Conservation (phyloP, 1,140 invertebrate species). For the Meloidogyne hapla region DNA sequence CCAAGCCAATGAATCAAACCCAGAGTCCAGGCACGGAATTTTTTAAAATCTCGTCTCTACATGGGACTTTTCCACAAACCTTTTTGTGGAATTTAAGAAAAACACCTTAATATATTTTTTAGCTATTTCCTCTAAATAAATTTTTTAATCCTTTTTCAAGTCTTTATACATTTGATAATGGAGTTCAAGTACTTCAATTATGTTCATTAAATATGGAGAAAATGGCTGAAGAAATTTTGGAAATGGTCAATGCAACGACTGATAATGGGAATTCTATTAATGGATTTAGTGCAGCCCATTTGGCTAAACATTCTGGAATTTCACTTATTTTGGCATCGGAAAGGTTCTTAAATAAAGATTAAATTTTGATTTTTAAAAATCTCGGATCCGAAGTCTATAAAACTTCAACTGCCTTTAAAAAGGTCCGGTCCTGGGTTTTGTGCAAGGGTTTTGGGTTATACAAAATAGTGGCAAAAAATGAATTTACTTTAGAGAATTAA, state of each 20-base stretch:
- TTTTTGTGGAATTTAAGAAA: too few relatives aligned
- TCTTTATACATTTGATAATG: constrained; percentile 45
- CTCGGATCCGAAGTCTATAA: background rate
- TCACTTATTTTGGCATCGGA: constrained; percentile 46
- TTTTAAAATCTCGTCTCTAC: too few relatives aligned
- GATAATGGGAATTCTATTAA: background rate
- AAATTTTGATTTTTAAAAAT: background rate
- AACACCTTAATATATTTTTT: too few relatives aligned
- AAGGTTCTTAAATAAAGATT: constrained; percentile 28
- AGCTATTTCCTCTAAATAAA: constrained; percentile 10
- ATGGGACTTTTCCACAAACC: too few relatives aligned
- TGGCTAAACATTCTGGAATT: constrained; percentile 40
- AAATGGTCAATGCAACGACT: constrained; percentile 36
- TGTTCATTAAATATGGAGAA: constrained; percentile 23
- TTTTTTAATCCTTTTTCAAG: constrained; percentile 14
- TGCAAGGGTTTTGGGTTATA: too few relatives aligned
- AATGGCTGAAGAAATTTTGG: constrained; percentile 34
- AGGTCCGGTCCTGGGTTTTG: too few relatives aligned
- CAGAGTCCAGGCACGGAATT: too few relatives aligned
- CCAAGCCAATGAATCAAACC: too few relatives aligned
- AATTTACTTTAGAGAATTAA: too few relatives aligned
- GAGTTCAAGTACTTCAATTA: constrained; percentile 46
- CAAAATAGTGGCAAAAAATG: too few relatives aligned
- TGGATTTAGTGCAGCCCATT: constrained; percentile 38
- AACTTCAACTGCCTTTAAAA: too few relatives aligned